Conservation (phyloP, 2,888 invertebrate species). For the Thymelicus lineola region DNA sequence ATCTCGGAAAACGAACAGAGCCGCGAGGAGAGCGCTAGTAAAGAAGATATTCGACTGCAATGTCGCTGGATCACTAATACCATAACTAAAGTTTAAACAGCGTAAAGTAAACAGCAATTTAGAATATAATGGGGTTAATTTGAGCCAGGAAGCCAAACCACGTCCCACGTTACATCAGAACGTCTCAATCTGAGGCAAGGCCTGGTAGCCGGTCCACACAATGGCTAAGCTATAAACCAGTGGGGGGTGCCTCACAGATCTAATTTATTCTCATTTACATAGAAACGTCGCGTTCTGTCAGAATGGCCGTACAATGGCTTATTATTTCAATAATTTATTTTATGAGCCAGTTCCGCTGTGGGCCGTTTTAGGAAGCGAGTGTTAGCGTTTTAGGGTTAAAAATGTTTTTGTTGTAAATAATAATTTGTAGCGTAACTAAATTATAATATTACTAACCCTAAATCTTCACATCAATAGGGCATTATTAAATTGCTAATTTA, state of each 20-base stretch:
- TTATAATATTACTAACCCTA: no score
- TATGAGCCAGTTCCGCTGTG: conserved; percentile 39
- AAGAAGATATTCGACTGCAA: no score
- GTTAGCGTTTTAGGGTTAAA: no score
- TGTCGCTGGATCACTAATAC: no score
- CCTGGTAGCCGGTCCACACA: conserved; percentile 38
- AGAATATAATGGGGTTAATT: conserved; percentile 3
- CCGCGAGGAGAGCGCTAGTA: no score
- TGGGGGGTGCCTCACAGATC: conserved; percentile 43
- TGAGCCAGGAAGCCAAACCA: neutral
- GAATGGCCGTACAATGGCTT: conserved; percentile 40
- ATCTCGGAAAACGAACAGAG: no score
- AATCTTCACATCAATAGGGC: no score
- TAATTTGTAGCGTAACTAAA: no score
- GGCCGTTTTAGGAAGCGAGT: neutral
- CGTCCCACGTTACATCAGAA: neutral
- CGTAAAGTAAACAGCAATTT: neutral
- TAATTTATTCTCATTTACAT: conserved; percentile 49
- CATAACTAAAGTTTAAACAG: neutral
- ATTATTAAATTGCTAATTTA: no score
- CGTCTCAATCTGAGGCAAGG: neutral
- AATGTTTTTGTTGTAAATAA: no score
- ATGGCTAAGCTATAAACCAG: conserved; percentile 44
- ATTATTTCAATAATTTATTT: conserved; percentile 45
- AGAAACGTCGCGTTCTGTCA: conserved; percentile 47